Conservation (phyloP, 2,888 invertebrate species). For the Drosophila lutescens region DNA sequence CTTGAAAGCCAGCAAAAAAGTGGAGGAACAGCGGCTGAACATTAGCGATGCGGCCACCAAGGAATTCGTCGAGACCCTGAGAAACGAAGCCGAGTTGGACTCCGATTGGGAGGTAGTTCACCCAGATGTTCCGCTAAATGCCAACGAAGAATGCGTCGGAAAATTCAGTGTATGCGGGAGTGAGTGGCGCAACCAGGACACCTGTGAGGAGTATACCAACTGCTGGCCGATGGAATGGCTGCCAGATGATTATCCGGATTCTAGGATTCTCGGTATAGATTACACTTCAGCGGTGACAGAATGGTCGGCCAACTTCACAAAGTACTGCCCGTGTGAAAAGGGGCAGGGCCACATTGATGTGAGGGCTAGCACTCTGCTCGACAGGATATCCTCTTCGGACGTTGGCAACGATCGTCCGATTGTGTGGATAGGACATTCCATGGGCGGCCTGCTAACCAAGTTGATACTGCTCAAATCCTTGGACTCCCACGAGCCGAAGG, state of each 20-base stretch:
- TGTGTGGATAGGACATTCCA: constrained; percentile 97
- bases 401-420: constrained; percentile 91
- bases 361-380: constrained; percentile 88
- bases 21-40: constrained; percentile 64
- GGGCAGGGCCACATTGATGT: constrained; percentile 87
- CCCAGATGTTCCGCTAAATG: constrained; percentile 83
- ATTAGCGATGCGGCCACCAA: constrained; percentile 84
- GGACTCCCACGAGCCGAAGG: constrained; percentile 85
- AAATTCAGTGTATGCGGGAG: constrained; percentile 85
- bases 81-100: constrained; percentile 81
- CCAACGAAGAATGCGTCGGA: constrained; percentile 81
- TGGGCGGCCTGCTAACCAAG: constrained; percentile 97
- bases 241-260: constrained; percentile 90
- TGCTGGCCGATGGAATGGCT: constrained; percentile 99
- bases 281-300: constrained; percentile 93
- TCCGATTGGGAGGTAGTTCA: constrained; percentile 84
- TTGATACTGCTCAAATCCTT: constrained; percentile 90
- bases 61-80: constrained; percentile 83
- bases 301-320: constrained; percentile 89
- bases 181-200: constrained; percentile 82
- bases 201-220: constrained; percentile 86
- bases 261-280: constrained; percentile 92
- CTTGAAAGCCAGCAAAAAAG: constrained; percentile 71
- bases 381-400: constrained; percentile 89
- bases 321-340: constrained; percentile 84